A percentile compares a stretch with the other conserved stretches of the same genome.
Evolutionary conservation across 2,113 vertebrate species (phyloP).

Genomic region (Nestor notabilis): DNA sequence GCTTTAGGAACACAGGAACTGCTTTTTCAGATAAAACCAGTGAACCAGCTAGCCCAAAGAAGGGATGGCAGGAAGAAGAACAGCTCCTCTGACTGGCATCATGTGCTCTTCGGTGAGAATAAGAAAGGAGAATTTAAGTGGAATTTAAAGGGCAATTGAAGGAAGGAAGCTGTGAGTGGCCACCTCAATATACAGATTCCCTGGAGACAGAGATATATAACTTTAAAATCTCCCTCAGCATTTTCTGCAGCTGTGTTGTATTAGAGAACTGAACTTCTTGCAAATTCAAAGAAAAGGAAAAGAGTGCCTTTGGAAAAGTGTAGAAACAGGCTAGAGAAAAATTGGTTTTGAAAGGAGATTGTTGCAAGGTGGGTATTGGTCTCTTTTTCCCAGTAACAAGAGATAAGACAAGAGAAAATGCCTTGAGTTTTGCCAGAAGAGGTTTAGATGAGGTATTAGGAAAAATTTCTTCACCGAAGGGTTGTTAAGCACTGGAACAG

Average conservation of each 20-base stretch:
- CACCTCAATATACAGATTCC: neutral
- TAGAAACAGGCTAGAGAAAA: neutral
- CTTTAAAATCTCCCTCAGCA: neutral
- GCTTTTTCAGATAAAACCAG: neutral
- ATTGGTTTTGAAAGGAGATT: neutral
- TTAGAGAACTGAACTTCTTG: neutral
- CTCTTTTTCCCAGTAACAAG: neutral
- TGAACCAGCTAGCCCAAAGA: neutral
- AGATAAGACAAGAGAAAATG: neutral
- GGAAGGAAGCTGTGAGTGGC: neutral
- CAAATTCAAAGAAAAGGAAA: neutral
- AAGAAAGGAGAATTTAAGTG: neutral
- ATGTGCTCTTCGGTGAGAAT: neutral
- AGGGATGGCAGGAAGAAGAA: neutral
- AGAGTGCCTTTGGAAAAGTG: neutral
- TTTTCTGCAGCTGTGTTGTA: neutral
- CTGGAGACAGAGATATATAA: neutral
- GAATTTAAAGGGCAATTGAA: neutral
- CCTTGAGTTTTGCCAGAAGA: neutral
- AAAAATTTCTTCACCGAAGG: neutral
- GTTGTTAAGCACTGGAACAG: neutral
- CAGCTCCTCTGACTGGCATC: neutral
- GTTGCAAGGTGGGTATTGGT: accelerated
- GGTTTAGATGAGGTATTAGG: neutral
- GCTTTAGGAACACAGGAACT: neutral